Evolutionary conservation across 2,888 invertebrate species (phyloP), one percentile per base, ranked within the genome.

Genomic region (Calameuta filiformis): DNA sequence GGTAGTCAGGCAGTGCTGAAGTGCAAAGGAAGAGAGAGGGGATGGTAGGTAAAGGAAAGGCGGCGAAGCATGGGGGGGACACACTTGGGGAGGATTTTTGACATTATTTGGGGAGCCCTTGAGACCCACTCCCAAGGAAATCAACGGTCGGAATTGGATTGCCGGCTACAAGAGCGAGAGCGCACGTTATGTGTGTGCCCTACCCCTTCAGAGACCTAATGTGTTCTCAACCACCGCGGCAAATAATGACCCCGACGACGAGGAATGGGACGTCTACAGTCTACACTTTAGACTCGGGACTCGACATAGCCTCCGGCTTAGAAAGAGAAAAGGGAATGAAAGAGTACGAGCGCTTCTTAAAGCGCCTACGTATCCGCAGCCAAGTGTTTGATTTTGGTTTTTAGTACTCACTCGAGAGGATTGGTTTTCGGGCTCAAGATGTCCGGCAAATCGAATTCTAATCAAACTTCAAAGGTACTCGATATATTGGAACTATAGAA

Each of bases 71-170:
- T 77, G 79, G 71, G 33, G 33, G 33, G 71, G 75, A 73, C 35
- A 69, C 56, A 56, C 56, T 56, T 56, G 76, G 76, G 75, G 56
- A 76, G 80, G 78, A 81, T 83, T 82, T 87, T 85, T 76, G 79
- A 86, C 85, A 84, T 85, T 87, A 87, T 87, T 87, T 86, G 85
- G 83, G 81, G 75, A 85, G 83, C 85, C 86, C 86, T 87, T 82
- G 80, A 81, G 75, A 76, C 81, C 79, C 82, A 81, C 81, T 85
- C 40, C 81, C 77, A 79, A 80, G 81, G 83, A 86, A 87, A 86
- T 87, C 83, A 87, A 85, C 85, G 84, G 79, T 82, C 76, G 79
- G 80, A 81, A 84, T 83, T 83, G 83, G 76, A 83, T 82, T 83
- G 81, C 71, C 81, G 75, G 75, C 68, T 77, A 56, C 76, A 78